A percentile compares a stretch with the other conserved stretches of the same genome.
phyloP scores from a whole-genome alignment of 1,140 invertebrate genomes.

The Rhagoletis zephyria region DNA sequence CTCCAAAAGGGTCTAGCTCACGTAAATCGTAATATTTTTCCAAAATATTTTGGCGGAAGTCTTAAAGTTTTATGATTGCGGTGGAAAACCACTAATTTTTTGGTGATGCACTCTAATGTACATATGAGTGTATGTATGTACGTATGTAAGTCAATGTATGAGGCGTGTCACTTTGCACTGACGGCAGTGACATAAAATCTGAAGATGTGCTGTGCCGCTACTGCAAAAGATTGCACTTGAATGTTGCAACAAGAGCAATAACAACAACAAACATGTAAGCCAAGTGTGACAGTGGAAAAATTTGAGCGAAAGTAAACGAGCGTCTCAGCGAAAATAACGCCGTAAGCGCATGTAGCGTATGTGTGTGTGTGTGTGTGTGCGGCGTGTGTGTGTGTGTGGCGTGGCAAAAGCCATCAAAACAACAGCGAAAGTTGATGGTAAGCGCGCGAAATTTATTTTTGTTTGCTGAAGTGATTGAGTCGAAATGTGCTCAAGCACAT shows the following conservation, averaged over 20 bases:
- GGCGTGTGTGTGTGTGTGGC: neutral
- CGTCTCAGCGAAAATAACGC: neutral
- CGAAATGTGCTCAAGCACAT: neutral
- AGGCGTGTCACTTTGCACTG: conserved; percentile 36
- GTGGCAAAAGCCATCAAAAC: neutral
- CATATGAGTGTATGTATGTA: neutral
- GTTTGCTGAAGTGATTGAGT: conserved; percentile 16
- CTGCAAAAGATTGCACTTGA: conserved; percentile 1
- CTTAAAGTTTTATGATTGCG: too few species aligned
- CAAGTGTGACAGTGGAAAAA: neutral
- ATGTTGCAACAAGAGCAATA: neutral
- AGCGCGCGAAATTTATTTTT: neutral
- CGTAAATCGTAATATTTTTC: too few species aligned
- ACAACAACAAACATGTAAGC: neutral
- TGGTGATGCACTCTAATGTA: neutral
- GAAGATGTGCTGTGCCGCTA: neutral
- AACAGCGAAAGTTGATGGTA: conserved; percentile 2
- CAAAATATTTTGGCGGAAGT: too few species aligned
- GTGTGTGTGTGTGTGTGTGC: neutral
- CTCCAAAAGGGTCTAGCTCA: too few species aligned
- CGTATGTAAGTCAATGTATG: conserved; percentile 26
- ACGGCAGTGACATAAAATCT: conserved; percentile 40
- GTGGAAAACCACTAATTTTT: too few species aligned
- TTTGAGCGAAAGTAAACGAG: neutral
- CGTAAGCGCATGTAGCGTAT: neutral